Percentiles rank a stretch among this genome's conserved stretches.
These are phyloP conservation scores for Geopemphigus sp. DNA, from an alignment of 1,140 invertebrate genomes.

Conservation along the genomic window DNA sequence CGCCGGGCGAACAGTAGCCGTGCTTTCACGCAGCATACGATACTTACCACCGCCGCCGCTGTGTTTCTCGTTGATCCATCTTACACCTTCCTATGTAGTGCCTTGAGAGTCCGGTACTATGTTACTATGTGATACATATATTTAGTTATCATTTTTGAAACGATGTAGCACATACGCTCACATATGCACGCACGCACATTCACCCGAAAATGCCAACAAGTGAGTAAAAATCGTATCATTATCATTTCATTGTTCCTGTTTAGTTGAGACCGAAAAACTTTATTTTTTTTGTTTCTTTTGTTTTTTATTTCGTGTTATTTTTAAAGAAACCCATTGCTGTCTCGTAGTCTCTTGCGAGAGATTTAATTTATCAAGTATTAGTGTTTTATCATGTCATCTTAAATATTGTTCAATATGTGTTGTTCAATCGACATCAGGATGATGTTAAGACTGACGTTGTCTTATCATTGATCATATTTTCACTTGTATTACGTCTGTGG, in stretches of 20 bases:
- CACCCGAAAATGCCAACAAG: conserved; percentile 44
- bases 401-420: neutral
- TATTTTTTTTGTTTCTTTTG: neutral
- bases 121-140: conserved; percentile 5
- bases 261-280: neutral
- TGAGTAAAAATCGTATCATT: conserved; percentile 26
- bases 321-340: neutral
- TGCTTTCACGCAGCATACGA: neutral
- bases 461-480: neutral
- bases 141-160: conserved; percentile 25
- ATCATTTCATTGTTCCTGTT: neutral
- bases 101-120: neutral
- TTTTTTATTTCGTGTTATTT: neutral
- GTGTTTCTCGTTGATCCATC: neutral
- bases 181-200: neutral
- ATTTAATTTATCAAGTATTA: neutral
- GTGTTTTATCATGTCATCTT: neutral
- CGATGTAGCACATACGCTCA: conserved; percentile 7
- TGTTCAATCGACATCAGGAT: neutral
- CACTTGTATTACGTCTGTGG: neutral
- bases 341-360: neutral
- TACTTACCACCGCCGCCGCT: too few species aligned
- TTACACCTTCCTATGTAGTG: too few species aligned
- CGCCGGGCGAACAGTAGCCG: too few species aligned
- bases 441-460: neutral